Percentiles rank a stretch among this genome's conserved stretches.
Conservation (phyloP, 2,797 vertebrate genomes). For the Gymnoscopelus microlampas region DNA sequence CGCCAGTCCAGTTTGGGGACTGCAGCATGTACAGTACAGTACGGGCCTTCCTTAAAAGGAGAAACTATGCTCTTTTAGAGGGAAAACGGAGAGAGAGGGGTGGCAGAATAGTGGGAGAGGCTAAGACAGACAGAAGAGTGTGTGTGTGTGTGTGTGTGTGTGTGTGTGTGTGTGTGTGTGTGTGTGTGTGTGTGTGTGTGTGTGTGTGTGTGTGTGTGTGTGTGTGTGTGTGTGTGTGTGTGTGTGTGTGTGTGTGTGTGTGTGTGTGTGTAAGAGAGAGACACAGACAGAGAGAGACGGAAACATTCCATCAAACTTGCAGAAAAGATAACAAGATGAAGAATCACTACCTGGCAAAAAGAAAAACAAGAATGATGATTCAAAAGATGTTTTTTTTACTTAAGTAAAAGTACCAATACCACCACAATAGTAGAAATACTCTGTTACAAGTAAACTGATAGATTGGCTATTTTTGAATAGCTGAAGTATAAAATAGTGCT, state of each 20-base stretch:
- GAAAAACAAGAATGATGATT: too few relatives aligned
- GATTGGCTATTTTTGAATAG: too few relatives aligned
- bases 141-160: too few relatives aligned
- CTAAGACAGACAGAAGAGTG: slow-evolving; percentile 43
- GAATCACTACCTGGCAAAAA: slow-evolving; percentile 30
- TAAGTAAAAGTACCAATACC: too few relatives aligned
- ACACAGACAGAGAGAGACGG: slow-evolving; percentile 26
- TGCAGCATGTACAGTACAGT: slow-evolving; percentile 46
- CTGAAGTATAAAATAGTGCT: too few relatives aligned
- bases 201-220: not conserved
- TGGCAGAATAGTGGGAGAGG: slow-evolving; percentile 66
- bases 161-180: not conserved
- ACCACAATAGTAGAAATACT: too few relatives aligned
- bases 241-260: too few relatives aligned
- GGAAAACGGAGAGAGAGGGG: slow-evolving; percentile 56
- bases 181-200: not conserved
- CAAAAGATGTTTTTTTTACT: too few relatives aligned
- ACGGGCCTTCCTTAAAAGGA: slow-evolving; percentile 82
- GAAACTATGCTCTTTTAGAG: slow-evolving; percentile 80
- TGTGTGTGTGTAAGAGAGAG: slow-evolving; percentile 30
- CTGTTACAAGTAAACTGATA: too few relatives aligned
- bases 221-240: too few relatives aligned
- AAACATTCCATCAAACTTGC: slow-evolving; percentile 42
- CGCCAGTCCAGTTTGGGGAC: slow-evolving; percentile 64
- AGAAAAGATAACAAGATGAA: slow-evolving; percentile 54